Conservation (phyloP, 2,113 vertebrate species). For the Sturnus vulgaris region DNA sequence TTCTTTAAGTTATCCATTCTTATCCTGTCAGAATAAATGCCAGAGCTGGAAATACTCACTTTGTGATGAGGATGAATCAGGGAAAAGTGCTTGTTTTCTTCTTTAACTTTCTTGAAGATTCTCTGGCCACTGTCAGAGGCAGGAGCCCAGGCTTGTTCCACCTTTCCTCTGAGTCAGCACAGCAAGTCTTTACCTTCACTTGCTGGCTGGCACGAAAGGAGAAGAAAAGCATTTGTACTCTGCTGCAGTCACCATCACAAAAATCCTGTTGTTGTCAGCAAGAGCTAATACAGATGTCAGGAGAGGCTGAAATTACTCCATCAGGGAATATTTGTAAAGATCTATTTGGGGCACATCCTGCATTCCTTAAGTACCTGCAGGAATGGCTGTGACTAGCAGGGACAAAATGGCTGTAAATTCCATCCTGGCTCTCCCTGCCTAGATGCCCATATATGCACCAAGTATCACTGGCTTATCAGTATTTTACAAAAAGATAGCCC, state of each 20-base stretch:
- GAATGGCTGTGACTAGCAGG: background rate
- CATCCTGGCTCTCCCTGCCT: background rate
- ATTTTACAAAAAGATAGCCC: background rate
- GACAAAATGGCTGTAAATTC: constrained; percentile 2
- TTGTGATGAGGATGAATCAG: background rate
- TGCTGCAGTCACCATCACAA: background rate
- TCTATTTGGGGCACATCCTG: constrained; percentile 38
- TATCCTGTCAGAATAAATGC: background rate
- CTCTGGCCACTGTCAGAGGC: background rate
- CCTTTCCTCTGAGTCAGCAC: background rate
- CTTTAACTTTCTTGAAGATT: background rate
- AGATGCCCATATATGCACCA: accelerated
- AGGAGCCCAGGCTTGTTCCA: constrained; percentile 17
- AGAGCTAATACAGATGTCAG: background rate
- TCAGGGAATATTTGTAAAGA: background rate
- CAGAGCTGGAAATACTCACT: background rate
- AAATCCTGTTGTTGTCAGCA: background rate
- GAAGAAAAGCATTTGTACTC: background rate
- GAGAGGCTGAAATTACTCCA: background rate
- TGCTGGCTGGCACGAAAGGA: background rate
- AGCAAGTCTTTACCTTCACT: background rate
- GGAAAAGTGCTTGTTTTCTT: background rate
- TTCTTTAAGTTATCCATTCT: background rate
- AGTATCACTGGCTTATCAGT: accelerated
- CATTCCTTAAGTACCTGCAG: background rate